phyloP scores from a whole-genome alignment of 2,888 invertebrate genomes.

The Spisula subtruncata region DNA sequence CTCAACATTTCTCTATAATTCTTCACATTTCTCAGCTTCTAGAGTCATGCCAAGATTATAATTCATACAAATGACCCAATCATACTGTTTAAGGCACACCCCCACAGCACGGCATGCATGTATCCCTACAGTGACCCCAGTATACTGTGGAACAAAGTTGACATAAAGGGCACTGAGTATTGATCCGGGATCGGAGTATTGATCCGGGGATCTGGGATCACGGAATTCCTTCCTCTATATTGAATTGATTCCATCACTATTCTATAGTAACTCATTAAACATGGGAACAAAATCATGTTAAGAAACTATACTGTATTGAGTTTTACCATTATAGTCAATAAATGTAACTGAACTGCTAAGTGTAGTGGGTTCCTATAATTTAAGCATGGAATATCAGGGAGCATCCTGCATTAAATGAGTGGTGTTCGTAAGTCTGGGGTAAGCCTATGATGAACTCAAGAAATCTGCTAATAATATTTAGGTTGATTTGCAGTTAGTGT shows the following conservation, averaged over 20 bases:
- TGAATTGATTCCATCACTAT: conserved; percentile 17
- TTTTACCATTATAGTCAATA: conserved; percentile 31
- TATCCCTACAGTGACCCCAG: neutral
- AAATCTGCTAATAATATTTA: no score
- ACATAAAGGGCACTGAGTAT: conserved; percentile 37
- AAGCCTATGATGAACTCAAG: no score
- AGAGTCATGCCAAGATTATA: neutral
- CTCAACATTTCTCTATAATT: neutral
- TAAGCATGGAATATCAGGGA: neutral
- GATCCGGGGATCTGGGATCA: conserved; percentile 35
- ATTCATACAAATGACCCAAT: conserved; percentile 4
- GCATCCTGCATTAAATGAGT: neutral
- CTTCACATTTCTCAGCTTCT: neutral
- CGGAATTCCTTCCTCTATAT: neutral
- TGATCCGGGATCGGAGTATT: conserved; percentile 41
- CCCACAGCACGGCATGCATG: neutral
- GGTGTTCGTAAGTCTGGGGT: no score
- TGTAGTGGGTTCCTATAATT: neutral
- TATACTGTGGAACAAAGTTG: conserved; percentile 25
- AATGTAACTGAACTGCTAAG: neutral
- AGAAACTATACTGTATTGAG: neutral
- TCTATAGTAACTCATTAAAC: conserved; percentile 12
- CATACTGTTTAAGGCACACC: neutral
- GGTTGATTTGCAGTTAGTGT: no score
- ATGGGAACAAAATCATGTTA: neutral